phyloP scores from a whole-genome alignment of 2,113 vertebrate species.

The Morone chrysops region DNA sequence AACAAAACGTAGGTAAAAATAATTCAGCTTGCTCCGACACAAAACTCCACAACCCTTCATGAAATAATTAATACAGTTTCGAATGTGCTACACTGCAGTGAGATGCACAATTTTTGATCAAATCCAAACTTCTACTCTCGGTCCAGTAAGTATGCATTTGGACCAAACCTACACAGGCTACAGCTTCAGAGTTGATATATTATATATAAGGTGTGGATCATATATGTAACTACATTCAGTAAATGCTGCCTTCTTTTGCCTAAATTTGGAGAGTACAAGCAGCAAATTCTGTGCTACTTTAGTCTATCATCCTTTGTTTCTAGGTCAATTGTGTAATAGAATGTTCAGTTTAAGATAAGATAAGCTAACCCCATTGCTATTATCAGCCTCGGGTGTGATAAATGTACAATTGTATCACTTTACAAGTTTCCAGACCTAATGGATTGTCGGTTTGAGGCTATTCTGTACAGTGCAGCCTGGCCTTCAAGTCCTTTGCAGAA shows the following conservation, averaged over 20 bases:
- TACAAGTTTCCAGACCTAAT: background rate
- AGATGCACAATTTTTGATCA: background rate
- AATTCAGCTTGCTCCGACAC: background rate
- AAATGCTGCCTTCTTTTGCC: background rate
- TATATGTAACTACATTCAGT: background rate
- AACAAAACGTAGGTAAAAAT: background rate
- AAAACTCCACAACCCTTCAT: background rate
- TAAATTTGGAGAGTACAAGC: background rate
- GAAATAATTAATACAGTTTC: background rate
- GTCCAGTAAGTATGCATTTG: background rate
- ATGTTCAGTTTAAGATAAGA: background rate
- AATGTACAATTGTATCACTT: background rate
- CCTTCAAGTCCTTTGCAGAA: background rate
- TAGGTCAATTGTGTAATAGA: background rate
- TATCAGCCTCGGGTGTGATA: background rate
- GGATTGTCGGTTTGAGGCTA: background rate
- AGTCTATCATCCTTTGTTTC: background rate
- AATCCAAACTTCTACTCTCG: background rate
- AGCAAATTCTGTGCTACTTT: background rate
- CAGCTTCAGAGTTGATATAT: too few species aligned
- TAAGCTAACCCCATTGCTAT: background rate
- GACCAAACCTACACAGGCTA: background rate
- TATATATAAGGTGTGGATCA: background rate
- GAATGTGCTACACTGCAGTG: background rate
- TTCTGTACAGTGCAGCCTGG: background rate